Evolutionary conservation across 2,797 vertebrate genomes (phyloP), one percentile per base, ranked within the genome.

Genomic region (Erpetoichthys calabaricus): DNA sequence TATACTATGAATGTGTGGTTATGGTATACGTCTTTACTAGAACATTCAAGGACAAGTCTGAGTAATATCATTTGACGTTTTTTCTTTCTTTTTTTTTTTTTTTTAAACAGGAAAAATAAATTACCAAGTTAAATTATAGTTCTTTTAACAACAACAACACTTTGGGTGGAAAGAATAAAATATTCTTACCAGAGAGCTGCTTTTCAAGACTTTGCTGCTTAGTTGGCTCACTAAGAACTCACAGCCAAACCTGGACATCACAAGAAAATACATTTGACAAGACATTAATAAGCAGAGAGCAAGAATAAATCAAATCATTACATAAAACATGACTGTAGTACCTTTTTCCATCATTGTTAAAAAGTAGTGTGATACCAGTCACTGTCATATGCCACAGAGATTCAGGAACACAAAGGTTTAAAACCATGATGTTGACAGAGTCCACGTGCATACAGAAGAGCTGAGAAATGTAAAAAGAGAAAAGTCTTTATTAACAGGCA

Each of bases 351-450:
- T 91, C 82, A 49, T 86, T 85, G 67, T 91, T 79, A 51, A 98
- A 77, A 66, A 97, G 79, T 65, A 97, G 73, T 46, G 81, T 84
- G 3, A 88, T 87, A 68, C 84, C 85, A 55, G 86, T 80, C 58
- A 92, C 73, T 1, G 91, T 92, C 86, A 96, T 83, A 72, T 99
- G 94, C 94, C 94, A 97, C 8, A 99, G 85, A 41, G 94, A 96
- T 67, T 98, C 96, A 1, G 91, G 85, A 56, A 89, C 82, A 6
- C 86, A 86, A 62, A 92, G 73, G 52, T 97, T 94, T 66, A 98
- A 78, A 55, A 97, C 91, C 88, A 98, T 97, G 74, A 97, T 73
- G 56, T 94, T 97, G 74, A 99, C 75, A 44, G 94, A 94, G 64
- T 87, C 83, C 66, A 98, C 55, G 45, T 97, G 94, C 69, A 97